These are phyloP conservation scores for Archaeoteleia sp. DNA, from an alignment of 2,888 invertebrate genomes.

Conservation along the genomic window DNA sequence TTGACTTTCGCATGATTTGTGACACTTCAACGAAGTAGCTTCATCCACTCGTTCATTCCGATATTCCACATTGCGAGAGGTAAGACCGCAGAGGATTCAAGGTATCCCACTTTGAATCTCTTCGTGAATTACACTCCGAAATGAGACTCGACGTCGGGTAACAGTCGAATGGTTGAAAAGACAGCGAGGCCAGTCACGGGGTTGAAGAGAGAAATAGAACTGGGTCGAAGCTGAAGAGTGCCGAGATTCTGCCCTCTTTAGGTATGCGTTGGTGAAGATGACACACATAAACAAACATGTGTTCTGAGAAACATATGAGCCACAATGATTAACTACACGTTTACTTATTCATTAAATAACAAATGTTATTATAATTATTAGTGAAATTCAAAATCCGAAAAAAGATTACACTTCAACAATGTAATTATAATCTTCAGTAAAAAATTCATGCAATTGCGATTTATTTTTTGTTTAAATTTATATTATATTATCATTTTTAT, in stretches of 20 bases:
- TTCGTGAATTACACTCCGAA: conserved; percentile 15
- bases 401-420: too few relatives aligned
- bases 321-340: too few relatives aligned
- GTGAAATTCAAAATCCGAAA: too few relatives aligned
- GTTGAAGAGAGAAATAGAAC: conserved; percentile 15
- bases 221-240: conserved; percentile 29
- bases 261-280: conserved; percentile 24
- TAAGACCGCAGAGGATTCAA: neutral
- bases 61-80: conserved; percentile 15
- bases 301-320: too few relatives aligned
- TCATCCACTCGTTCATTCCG: conserved; percentile 3
- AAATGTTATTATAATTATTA: too few relatives aligned
- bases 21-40: too few relatives aligned
- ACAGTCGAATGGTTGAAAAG: conserved; percentile 33
- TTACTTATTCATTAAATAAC: too few relatives aligned
- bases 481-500: too few relatives aligned
- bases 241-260: conserved; percentile 21
- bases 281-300: conserved; percentile 29
- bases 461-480: too few relatives aligned
- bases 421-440: too few relatives aligned
- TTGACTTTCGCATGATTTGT: too few relatives aligned
- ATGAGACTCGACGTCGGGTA: conserved; percentile 23
- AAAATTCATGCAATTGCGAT: too few relatives aligned
- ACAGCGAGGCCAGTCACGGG: conserved; percentile 19
- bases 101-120: conserved; percentile 25